Conservation (phyloP, 2,888 invertebrate genomes). For the Polietes domitor region DNA sequence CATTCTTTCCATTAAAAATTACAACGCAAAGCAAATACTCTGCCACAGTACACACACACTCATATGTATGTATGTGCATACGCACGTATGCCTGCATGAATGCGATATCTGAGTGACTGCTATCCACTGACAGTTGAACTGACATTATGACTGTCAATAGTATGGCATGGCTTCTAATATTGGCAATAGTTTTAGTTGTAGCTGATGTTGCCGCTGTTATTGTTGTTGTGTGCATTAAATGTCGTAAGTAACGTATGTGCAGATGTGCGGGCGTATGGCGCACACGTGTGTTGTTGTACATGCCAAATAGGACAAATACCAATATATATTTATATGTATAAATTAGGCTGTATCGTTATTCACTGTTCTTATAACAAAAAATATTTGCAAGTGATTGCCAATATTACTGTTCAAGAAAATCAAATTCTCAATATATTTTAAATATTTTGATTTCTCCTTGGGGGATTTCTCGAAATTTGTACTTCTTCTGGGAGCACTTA, state of each 20-base stretch:
- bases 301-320: background rate
- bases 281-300: constrained; percentile 24
- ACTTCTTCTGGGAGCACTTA: too few relatives aligned
- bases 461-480: too few relatives aligned
- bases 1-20: constrained; percentile 21
- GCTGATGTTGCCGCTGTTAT: constrained; percentile 12
- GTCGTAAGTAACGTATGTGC: background rate
- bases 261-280: background rate
- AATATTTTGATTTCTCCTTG: too few relatives aligned
- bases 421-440: too few relatives aligned
- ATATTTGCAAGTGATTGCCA: too few relatives aligned
- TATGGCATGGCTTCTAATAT: background rate
- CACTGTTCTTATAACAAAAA: too few relatives aligned
- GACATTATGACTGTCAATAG: constrained; percentile 48
- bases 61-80: background rate
- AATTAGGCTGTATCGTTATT: too few relatives aligned
- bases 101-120: constrained; percentile 24
- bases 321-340: too few relatives aligned
- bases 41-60: background rate
- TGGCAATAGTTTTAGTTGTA: constrained; percentile 37
- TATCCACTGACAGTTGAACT: constrained; percentile 38
- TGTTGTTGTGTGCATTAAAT: constrained; percentile 1
- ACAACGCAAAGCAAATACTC: background rate
- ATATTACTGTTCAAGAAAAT: too few relatives aligned
- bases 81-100: background rate